Evolutionary conservation across 30 jellyfish, hydroid and myxozoan genomes (phyloP).

Genomic region (Phacellophora camtschatica): DNA sequence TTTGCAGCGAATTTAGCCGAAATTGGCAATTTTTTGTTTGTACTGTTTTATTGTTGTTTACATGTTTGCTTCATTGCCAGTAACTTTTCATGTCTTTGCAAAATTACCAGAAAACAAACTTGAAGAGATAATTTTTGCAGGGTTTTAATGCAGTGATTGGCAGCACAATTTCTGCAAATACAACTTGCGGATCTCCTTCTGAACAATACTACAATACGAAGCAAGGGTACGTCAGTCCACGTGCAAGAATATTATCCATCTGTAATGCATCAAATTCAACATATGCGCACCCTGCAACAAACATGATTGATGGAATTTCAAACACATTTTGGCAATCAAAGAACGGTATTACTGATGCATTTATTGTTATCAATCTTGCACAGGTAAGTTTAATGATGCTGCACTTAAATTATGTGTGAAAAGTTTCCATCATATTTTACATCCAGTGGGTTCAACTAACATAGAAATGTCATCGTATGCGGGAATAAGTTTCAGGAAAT

Average conservation of each 20-base stretch:
- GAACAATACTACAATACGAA: slow-evolving; percentile 92
- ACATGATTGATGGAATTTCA: slow-evolving; percentile 54
- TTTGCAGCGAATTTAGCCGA: too few relatives aligned
- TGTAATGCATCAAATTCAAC: slow-evolving; percentile 67
- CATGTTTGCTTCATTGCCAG: too few relatives aligned
- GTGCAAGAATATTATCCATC: slow-evolving; percentile 51
- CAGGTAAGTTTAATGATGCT: too few relatives aligned
- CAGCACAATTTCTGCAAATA: slow-evolving; percentile 75
- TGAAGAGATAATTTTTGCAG: not conserved
- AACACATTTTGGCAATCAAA: slow-evolving; percentile 70
- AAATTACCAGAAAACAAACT: too few relatives aligned
- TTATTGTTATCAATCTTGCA: slow-evolving; percentile 37
- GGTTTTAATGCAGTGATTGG: slow-evolving; percentile 79
- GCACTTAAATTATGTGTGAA: too few relatives aligned
- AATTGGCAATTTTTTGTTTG: too few relatives aligned
- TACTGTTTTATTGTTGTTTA: too few relatives aligned
- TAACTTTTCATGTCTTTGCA: too few relatives aligned
- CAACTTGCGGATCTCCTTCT: slow-evolving; percentile 96
- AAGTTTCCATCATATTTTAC: too few relatives aligned
- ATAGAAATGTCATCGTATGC: too few relatives aligned
- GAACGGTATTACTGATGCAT: slow-evolving; percentile 30
- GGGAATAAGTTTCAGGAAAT: too few relatives aligned
- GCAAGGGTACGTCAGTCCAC: slow-evolving; percentile 84
- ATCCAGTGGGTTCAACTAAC: too few relatives aligned
- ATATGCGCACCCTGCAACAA: slow-evolving; percentile 59